These are phyloP conservation scores for Ophthalmolycus amberensis DNA, from an alignment of 2,113 vertebrate genomes.

Conservation along the genomic window DNA sequence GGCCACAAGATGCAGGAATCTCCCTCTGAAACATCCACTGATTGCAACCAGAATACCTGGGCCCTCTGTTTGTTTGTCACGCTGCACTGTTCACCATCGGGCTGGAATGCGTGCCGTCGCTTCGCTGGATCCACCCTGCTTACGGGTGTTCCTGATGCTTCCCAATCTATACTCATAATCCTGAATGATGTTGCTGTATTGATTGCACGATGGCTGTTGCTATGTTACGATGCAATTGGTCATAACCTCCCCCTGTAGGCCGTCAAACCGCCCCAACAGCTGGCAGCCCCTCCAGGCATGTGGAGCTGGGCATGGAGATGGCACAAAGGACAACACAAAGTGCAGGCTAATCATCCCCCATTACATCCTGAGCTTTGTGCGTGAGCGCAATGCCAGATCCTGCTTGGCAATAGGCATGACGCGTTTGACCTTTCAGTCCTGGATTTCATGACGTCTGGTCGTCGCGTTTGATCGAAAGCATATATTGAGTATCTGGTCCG, in stretches of 20 bases:
- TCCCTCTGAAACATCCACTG: slow-evolving; percentile 35
- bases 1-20: slow-evolving; percentile 42
- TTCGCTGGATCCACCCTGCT: background rate
- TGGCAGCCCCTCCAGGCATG: slow-evolving; percentile 33
- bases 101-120: background rate
- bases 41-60: slow-evolving; percentile 31
- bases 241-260: background rate
- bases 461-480: background rate
- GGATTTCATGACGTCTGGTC: background rate
- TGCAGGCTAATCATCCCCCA: slow-evolving; percentile 38
- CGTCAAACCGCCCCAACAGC: slow-evolving; percentile 9
- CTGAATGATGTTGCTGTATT: background rate
- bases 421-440: slow-evolving; percentile 24
- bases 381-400: background rate
- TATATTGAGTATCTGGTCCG: background rate
- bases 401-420: background rate
- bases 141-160: background rate
- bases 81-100: background rate
- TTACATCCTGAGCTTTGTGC: slow-evolving; percentile 27
- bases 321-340: slow-evolving; percentile 26
- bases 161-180: background rate
- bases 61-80: background rate
- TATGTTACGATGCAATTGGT: background rate
- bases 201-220: background rate
- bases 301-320: slow-evolving; percentile 6